Evolutionary conservation across 2,797 vertebrate genomes (phyloP).

Genomic region (Adrianichthys oophorus): DNA sequence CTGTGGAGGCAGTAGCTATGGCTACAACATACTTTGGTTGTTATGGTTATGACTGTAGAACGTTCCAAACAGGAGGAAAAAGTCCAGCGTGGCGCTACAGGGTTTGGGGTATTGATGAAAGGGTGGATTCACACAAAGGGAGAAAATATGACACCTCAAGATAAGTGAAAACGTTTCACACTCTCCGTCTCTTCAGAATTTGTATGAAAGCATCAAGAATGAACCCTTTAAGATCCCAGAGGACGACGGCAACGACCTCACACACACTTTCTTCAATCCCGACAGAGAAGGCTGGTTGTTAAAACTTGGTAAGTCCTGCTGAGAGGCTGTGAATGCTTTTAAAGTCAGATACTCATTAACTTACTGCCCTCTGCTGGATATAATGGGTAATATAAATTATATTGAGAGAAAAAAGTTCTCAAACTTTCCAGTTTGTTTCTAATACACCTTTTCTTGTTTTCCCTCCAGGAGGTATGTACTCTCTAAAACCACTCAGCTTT

Average conservation of each 20-base stretch:
- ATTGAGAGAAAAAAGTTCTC: slow-evolving; percentile 3
- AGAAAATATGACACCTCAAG: not conserved
- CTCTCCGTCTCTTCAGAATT: slow-evolving; percentile 72
- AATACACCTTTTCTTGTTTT: slow-evolving; percentile 72
- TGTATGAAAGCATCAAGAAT: slow-evolving; percentile 91
- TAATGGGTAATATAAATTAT: not conserved
- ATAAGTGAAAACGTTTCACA: not conserved
- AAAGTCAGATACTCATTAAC: not conserved
- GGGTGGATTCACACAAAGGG: no score
- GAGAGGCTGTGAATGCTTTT: not conserved
- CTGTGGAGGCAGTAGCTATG: slow-evolving; percentile 3
- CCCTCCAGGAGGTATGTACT: slow-evolving; percentile 97
- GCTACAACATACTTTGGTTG: slow-evolving; percentile 5
- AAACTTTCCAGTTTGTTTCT: not conserved
- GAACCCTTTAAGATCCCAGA: slow-evolving; percentile 95
- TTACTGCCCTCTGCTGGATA: slow-evolving; percentile 43
- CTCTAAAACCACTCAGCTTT: slow-evolving; percentile 22
- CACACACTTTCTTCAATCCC: slow-evolving; percentile 94
- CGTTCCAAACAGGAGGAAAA: no score
- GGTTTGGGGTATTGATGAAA: not conserved
- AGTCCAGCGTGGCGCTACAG: not conserved
- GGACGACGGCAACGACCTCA: slow-evolving; percentile 92
- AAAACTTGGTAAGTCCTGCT: slow-evolving; percentile 84
- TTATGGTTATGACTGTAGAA: not conserved
- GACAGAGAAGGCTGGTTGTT: slow-evolving; percentile 96